These are phyloP conservation scores for Tachysurus fulvidraco DNA, from an alignment of 2,113 vertebrate genomes.

Conservation along the genomic window DNA sequence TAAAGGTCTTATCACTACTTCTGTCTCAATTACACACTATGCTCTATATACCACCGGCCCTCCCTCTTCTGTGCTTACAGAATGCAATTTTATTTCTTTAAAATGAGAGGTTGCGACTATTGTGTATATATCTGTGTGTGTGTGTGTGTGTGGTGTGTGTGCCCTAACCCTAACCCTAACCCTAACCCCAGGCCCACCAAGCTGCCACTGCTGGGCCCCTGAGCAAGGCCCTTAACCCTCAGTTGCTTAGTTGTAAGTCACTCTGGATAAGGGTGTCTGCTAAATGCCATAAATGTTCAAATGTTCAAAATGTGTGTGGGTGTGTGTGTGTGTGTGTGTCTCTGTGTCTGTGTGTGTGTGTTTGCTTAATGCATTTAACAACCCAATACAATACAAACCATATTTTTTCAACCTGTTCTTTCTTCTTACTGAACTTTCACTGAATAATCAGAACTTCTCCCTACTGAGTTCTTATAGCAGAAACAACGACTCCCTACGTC, in stretches of 20 bases:
- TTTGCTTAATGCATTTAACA: neutral
- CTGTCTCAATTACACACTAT: slow-evolving; percentile 48
- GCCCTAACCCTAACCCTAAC: too few species aligned
- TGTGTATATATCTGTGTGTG: neutral
- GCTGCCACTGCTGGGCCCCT: too few species aligned
- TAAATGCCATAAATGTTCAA: too few species aligned
- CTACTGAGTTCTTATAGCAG: neutral
- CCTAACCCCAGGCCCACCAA: too few species aligned
- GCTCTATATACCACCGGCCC: slow-evolving; percentile 8
- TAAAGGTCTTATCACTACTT: slow-evolving; percentile 47
- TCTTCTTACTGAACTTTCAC: neutral
- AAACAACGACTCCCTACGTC: neutral
- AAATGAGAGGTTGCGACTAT: slow-evolving; percentile 11
- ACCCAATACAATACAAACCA: neutral
- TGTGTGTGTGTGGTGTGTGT: neutral
- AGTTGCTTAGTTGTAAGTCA: too few species aligned
- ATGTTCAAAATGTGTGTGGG: too few species aligned
- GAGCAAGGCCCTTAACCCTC: too few species aligned
- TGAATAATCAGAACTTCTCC: neutral
- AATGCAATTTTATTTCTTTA: neutral
- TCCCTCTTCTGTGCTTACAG: slow-evolving; percentile 24
- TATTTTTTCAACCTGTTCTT: neutral
- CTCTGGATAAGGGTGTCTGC: too few species aligned
- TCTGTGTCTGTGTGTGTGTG: neutral
- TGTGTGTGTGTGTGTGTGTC: neutral